Base-by-base conservation (phyloP, 2,113 vertebrate genomes). In the Triplophysa dalaica region DNA sequence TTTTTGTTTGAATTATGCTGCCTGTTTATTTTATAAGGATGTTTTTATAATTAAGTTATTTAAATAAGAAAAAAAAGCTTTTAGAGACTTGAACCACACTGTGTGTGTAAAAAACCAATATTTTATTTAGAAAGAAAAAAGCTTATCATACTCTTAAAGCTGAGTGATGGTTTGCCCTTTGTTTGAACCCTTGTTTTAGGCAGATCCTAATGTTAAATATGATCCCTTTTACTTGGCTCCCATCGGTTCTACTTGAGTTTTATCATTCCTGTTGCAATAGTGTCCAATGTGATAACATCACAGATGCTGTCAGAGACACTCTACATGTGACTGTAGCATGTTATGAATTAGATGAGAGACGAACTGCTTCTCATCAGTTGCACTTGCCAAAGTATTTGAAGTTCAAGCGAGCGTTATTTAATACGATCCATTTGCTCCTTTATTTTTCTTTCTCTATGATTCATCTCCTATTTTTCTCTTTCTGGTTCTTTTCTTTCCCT, bases 361-460 rank as follows among this genome's bases (percentile, higher is more conserved):
- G 29, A 8, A 50, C 67, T 16, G 22, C 21, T 19, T 43, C 10
- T 17, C 48, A 52, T 70, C 26, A 70, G 22, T 70, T 70, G 45
- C 68, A 70, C 21, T 69, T 50, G 22, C 21, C 48, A 52, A 52
- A 50, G 48, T 14, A 50, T 50, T 50, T 50, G 48, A 50, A 48
- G 7, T 68, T 38, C 33, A 38, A 7, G 33, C 33, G 43, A 48
- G 26, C 29, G 68, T 33, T 54, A 54, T 33, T 33, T 54, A 70
- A 70, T 54, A 70, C 26, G 1, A 54, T 70, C 68, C 48, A 5
- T 70, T 70, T 54, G 48, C 68, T 70, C 4, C 11, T 17, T 24
- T 70, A 24, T 54, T 26, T 26, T 69, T n/a, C 22, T 52, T 50
- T 54, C 45, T 54, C 33, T 63, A 13, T 68, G 24, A 4, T 21